Evolutionary conservation across 2,797 vertebrate genomes (phyloP).

Genomic region (Gymnoscopelus braueri): DNA sequence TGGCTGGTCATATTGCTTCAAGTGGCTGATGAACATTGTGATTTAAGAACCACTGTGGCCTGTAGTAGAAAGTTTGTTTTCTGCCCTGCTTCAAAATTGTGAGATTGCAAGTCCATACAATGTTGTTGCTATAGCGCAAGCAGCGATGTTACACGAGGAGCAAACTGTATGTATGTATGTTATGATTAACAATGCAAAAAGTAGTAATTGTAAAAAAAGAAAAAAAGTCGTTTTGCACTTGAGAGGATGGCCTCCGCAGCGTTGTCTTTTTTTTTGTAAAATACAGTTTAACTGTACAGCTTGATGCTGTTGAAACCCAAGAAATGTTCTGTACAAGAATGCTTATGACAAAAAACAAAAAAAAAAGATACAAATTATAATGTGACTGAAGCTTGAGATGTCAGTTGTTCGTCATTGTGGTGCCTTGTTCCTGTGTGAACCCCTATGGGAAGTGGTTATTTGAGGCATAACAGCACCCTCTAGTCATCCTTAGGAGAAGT

Average conservation of each 20-base stretch:
- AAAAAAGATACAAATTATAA: slow-evolving; percentile 67
- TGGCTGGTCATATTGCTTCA: no score
- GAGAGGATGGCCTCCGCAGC: slow-evolving; percentile 73
- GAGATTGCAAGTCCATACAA: slow-evolving; percentile 50
- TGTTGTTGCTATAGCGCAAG: slow-evolving; percentile 56
- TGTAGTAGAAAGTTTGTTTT: no score
- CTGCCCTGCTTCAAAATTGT: slow-evolving; percentile 23
- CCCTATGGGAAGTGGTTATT: slow-evolving; percentile 7
- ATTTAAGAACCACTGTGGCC: no score
- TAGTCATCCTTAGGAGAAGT: slow-evolving; percentile 48
- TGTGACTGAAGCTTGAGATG: slow-evolving; percentile 51
- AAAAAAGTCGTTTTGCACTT: slow-evolving; percentile 72
- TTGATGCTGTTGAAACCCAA: slow-evolving; percentile 75
- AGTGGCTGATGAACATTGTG: no score
- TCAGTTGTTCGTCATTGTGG: slow-evolving; percentile 42
- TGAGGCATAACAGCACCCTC: slow-evolving; percentile 65
- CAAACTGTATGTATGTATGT: slow-evolving; percentile 53
- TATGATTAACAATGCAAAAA: slow-evolving; percentile 62
- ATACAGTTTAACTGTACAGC: slow-evolving; percentile 79
- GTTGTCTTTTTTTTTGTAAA: slow-evolving; percentile 86
- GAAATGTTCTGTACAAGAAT: slow-evolving; percentile 83
- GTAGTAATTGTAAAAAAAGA: slow-evolving; percentile 60
- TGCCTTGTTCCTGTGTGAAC: slow-evolving; percentile 7
- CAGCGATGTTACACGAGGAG: slow-evolving; percentile 46
- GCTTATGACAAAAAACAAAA: slow-evolving; percentile 64